Evolutionary conservation across 2,113 vertebrate genomes (phyloP).

Genomic region (Pristiophorus japonicus): DNA sequence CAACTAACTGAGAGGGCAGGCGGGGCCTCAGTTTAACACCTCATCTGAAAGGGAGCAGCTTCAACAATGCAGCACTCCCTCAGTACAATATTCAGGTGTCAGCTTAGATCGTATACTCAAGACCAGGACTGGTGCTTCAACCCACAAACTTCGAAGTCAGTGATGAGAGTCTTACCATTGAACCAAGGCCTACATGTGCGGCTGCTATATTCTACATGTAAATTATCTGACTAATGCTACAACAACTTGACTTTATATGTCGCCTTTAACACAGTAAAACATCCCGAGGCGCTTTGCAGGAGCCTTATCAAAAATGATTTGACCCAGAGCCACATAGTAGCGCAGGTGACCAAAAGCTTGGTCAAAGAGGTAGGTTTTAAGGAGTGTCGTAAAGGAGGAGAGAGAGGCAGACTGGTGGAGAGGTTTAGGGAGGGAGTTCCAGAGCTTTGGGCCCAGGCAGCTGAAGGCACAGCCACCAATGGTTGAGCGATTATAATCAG

Average conservation of each 20-base stretch:
- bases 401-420: neutral
- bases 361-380: neutral
- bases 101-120: neutral
- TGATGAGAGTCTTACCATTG: neutral
- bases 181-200: neutral
- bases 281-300: too few relatives aligned
- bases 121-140: neutral
- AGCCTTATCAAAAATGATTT: neutral
- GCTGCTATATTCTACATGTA: neutral
- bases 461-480: neutral
- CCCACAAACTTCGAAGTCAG: neutral
- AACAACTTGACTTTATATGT: neutral
- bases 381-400: neutral
- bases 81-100: neutral
- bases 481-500: neutral
- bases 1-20: neutral
- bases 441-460: neutral
- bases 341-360: neutral
- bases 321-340: neutral
- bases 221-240: neutral
- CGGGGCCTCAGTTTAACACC: neutral
- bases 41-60: neutral
- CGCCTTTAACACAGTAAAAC: neutral
- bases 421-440: neutral
- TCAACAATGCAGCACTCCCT: neutral